Evolutionary conservation across 2,113 vertebrate species (phyloP).

Genomic region (Pagrus major): DNA sequence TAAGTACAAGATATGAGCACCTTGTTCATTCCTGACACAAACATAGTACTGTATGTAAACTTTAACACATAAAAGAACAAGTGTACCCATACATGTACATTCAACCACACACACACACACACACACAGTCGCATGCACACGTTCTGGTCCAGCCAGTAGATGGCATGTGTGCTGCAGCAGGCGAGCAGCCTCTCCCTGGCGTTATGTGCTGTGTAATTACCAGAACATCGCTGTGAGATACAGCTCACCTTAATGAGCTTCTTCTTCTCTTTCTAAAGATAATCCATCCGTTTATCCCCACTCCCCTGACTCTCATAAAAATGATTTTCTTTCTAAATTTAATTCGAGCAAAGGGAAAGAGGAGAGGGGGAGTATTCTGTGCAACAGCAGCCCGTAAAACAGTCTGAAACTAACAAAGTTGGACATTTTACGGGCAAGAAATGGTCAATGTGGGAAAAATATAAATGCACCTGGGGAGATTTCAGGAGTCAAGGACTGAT

Average conservation of each 20-base stretch:
- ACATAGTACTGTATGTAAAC: background rate
- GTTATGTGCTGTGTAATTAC: slow-evolving; percentile 77
- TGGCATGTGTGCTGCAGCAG: slow-evolving; percentile 49
- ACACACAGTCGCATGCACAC: background rate
- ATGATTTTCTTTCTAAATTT: slow-evolving; percentile 79
- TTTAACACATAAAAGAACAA: background rate
- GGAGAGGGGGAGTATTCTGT: slow-evolving; percentile 25
- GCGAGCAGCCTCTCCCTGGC: slow-evolving; percentile 41
- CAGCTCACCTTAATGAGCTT: slow-evolving; percentile 82
- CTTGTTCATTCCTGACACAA: too few relatives aligned
- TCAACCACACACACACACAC: background rate
- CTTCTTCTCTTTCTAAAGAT: slow-evolving; percentile 80
- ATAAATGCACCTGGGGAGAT: slow-evolving; percentile 47
- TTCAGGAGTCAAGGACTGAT: slow-evolving; percentile 48
- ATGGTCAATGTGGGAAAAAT: slow-evolving; percentile 62
- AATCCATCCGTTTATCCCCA: slow-evolving; percentile 81
- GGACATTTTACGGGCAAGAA: slow-evolving; percentile 60
- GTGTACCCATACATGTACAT: background rate
- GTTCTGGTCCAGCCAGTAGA: slow-evolving; percentile 40
- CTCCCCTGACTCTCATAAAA: slow-evolving; percentile 86
- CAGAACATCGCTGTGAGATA: slow-evolving; percentile 79
- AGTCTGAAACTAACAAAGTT: slow-evolving; percentile 76
- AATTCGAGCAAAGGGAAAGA: slow-evolving; percentile 68
- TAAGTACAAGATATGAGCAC: too few relatives aligned
- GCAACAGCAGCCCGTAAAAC: slow-evolving; percentile 63